phyloP scores from a whole-genome alignment of 2,113 vertebrate species.

The Argyrosomus japonicus region DNA sequence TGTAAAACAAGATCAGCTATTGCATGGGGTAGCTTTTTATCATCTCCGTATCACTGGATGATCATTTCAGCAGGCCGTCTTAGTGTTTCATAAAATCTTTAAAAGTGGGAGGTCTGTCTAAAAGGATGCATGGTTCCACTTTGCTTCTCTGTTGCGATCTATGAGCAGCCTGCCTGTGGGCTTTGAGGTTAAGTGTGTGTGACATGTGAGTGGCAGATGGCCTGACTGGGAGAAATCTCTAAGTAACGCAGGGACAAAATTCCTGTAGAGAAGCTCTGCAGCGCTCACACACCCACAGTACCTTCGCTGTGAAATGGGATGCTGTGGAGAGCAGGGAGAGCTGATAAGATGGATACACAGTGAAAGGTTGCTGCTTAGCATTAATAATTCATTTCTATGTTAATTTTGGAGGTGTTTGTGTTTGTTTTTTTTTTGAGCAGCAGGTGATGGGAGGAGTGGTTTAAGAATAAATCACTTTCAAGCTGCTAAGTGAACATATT shows the following conservation, averaged over 20 bases:
- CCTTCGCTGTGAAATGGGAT: not conserved
- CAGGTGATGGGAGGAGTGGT: too few species aligned
- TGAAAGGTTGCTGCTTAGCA: constrained; percentile 3
- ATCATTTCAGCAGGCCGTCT: constrained; percentile 6
- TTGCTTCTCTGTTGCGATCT: constrained; percentile 6
- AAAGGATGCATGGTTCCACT: constrained; percentile 10
- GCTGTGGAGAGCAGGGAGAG: not conserved
- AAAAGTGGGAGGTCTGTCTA: constrained; percentile 20
- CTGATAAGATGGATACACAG: not conserved
- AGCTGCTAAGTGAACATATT: not conserved
- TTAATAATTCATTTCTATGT: constrained; percentile 4
- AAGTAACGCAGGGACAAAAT: constrained; percentile 12
- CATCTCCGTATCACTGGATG: constrained; percentile 3
- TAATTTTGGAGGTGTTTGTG: not conserved
- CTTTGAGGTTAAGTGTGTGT: constrained; percentile 41
- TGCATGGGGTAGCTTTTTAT: not conserved
- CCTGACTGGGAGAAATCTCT: constrained; percentile 23
- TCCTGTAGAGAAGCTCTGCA: constrained; percentile 28
- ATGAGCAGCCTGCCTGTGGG: constrained; percentile 15
- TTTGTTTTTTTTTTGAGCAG: not conserved
- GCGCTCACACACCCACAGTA: not conserved
- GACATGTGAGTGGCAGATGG: constrained; percentile 58
- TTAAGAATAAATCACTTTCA: not conserved
- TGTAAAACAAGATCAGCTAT: not conserved
- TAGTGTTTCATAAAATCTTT: not conserved